phyloP scores from a whole-genome alignment of 2,797 vertebrate genomes.

The Molossus molossus region DNA sequence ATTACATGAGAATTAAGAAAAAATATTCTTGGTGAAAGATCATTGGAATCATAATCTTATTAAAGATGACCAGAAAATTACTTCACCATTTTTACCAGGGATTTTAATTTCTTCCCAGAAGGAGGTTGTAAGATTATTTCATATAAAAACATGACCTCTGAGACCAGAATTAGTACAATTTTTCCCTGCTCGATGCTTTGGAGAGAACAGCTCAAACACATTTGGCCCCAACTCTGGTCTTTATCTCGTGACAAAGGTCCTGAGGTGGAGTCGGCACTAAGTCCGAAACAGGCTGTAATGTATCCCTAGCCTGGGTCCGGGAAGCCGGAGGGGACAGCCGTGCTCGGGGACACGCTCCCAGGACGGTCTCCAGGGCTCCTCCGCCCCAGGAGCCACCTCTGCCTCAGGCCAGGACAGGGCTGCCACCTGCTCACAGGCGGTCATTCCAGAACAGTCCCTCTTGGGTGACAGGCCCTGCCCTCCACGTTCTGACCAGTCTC shows the following conservation, averaged over 20 bases:
- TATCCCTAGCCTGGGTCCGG: not conserved
- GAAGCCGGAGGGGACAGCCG: not conserved
- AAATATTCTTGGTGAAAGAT: not conserved
- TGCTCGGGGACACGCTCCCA: no score
- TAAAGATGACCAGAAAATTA: not conserved
- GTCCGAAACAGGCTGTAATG: not conserved
- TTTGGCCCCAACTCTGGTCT: not conserved
- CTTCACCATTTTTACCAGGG: not conserved
- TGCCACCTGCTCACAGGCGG: not conserved
- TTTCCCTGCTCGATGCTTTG: not conserved
- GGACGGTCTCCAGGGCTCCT: not conserved
- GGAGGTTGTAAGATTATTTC: not conserved
- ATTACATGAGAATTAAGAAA: not conserved
- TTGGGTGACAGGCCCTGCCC: not conserved
- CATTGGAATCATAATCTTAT: not conserved
- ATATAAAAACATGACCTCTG: not conserved
- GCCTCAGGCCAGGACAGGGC: not conserved
- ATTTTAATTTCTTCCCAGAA: conserved; percentile 24
- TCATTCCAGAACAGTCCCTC: not conserved
- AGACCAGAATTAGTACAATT: not conserved
- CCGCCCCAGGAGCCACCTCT: not conserved
- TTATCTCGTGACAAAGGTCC: not conserved
- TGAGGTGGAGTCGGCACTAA: not conserved
- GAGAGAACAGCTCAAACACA: not conserved
- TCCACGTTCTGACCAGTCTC: not conserved